Evolutionary conservation across 2,888 invertebrate species (phyloP), one percentile per base, ranked within the genome.

Genomic region (Diachrysia chrysitis): DNA sequence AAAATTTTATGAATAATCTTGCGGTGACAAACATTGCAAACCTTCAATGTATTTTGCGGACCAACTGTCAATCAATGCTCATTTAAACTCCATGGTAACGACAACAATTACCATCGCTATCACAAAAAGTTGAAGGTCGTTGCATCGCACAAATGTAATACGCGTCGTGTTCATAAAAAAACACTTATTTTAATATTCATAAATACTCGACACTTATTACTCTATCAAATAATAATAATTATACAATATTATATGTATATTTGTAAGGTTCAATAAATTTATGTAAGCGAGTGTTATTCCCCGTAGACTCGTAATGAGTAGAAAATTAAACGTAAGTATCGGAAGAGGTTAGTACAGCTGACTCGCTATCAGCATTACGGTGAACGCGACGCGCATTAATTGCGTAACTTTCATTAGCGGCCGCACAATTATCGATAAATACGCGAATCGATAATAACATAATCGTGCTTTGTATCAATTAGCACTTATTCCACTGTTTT

Each of bases 391-490:
- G 55, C 29, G 54, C 59, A 66, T 61, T 66, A 54, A 63, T 75
- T 75, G 62, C 46, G 56, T 42, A 68, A 77, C 71, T 69, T 73
- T 78, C 59, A 54, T 68, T 68, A 71, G 57, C 57, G 66, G 21
- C 60, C 63, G 25, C 59, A 59, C 58, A 69, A 57, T 68, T 77
- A 64, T 59, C 73, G 69, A 57, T 35, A 62, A 72, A 73, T 55
- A 69, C 48, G 61, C 42, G 42, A 73, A 73, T 64, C 58, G 62
- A 63, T 73, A 54, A 57, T 78, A 62, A 64, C n/a, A 64, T 65
- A 68, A 69, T 75, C 62, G 56, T 62, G 42, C 48, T 57, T 59
- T 73, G 77, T 72, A 67, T 51, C 63, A 76, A 76, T 71, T 61
- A 74, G 67, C 54, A 51, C 23, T 77, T 46, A 42, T 61, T 58